Evolutionary conservation across 1,140 invertebrate genomes (phyloP).

Genomic region (Drosophila arizonae): DNA sequence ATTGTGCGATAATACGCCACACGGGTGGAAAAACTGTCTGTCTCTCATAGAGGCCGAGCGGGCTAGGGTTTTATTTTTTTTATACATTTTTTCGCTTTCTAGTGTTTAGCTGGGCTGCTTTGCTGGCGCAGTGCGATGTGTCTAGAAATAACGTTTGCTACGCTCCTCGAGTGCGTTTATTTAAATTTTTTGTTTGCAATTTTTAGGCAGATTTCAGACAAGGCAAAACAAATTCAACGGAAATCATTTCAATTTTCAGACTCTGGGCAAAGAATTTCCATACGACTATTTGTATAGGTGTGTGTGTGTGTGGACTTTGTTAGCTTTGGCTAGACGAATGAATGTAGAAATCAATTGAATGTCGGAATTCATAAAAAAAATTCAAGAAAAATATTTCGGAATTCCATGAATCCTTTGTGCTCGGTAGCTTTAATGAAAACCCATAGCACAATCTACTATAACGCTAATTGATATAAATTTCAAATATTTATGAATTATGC

Average conservation of each 20-base stretch:
- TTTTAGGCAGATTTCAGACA: conserved; percentile 72
- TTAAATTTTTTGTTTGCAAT: conserved; percentile 75
- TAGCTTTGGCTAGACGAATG: conserved; percentile 5
- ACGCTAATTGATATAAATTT: not conserved
- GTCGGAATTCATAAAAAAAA: conserved; percentile 48
- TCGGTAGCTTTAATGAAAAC: conserved; percentile 10
- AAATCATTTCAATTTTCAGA: conserved; percentile 73
- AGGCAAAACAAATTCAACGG: conserved; percentile 68
- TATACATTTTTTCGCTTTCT: conserved; percentile 32
- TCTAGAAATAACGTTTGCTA: conserved; percentile 26
- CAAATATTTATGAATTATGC: too few relatives aligned
- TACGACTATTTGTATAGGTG: conserved; percentile 1
- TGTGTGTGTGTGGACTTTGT: conserved; percentile 1
- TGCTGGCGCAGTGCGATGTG: conserved; percentile 41
- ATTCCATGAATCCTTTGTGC: conserved; percentile 24
- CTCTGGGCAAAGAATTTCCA: conserved; percentile 50
- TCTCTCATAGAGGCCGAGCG: not conserved
- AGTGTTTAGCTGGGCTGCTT: conserved; percentile 39
- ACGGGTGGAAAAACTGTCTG: conserved; percentile 17
- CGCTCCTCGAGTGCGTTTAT: conserved; percentile 59
- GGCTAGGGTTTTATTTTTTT: conserved; percentile 1
- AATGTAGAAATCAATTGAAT: conserved; percentile 49
- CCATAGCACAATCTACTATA: not conserved
- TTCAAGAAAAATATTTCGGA: conserved; percentile 44
- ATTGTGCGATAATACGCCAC: conserved; percentile 74